Base-by-base conservation (phyloP, 2,888 invertebrate species). In the Melitaea athalia region DNA sequence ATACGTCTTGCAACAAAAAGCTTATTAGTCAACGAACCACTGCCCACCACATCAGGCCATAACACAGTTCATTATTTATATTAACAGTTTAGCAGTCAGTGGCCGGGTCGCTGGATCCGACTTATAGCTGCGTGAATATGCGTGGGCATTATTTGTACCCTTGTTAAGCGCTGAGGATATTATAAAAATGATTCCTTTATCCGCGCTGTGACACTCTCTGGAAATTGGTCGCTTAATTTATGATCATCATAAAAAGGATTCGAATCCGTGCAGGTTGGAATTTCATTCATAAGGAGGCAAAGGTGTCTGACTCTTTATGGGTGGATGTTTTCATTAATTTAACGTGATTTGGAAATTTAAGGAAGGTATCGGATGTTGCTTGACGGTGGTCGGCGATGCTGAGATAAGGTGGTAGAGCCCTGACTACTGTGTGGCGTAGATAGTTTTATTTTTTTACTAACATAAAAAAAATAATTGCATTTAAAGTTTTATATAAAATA, bases 231-330 rank as follows among this genome's bases (percentile, higher is more conserved):
- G 85, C 81, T 85, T 91, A 88, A 92, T 92, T 92, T 92, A 92
- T 92, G 87, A 82, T 84, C 78, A 83, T 85, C 89, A 91, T 92
- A 91, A 92, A 92, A 92, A 91, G 91, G 91, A 91, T 88, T 87
- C 88, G 85, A 87, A 83, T 81, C 88, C 87, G 89, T 84, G 82
- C 88, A 84, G 87, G 86, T 85, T 89, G 92, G 92, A 88, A 91
- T 92, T 91, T 91, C 94, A 93, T 94, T 93, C 94, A 94, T 92
- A 92, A 92, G 90, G 88, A 88, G 84, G 91, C 87, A 87, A 91
- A 90, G 92, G 93, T 92, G 92, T 92, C 92, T 82, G 90, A 89
- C 88, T 90, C 91, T 91, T 91, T 91, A 91, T 91, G 89, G 88
- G 86, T 89, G 88, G 86, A 92, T 92, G 91, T 92, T 92, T 92